These are phyloP conservation scores for Lanistes nyassanus DNA, from an alignment of 1,140 invertebrate species.

Conservation along the genomic window DNA sequence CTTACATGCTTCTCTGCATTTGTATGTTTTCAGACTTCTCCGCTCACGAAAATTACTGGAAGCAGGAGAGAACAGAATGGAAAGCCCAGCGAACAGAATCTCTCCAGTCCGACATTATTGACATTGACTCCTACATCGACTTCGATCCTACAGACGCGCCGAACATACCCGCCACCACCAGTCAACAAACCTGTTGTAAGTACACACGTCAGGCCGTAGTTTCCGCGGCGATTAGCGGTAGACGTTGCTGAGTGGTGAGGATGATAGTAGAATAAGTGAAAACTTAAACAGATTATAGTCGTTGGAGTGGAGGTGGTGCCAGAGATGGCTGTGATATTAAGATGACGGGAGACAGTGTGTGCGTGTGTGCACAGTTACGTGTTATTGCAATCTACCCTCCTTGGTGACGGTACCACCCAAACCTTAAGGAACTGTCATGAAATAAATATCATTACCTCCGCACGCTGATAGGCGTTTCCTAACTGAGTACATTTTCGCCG, in stretches of 20 bases:
- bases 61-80: constrained; percentile 17
- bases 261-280: constrained; percentile 9
- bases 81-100: constrained; percentile 23
- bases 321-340: neutral
- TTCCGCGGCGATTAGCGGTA: too few species aligned
- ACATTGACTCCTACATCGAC: constrained; percentile 29
- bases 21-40: neutral
- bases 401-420: too few species aligned
- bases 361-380: too few species aligned
- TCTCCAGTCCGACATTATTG: constrained; percentile 24
- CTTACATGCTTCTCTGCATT: neutral
- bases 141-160: constrained; percentile 29
- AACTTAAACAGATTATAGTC: too few species aligned
- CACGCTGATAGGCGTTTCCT: too few species aligned
- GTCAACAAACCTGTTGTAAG: constrained; percentile 4
- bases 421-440: too few species aligned
- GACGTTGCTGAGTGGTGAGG: too few species aligned
- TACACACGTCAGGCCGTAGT: neutral
- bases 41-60: constrained; percentile 7
- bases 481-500: too few species aligned
- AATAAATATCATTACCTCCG: too few species aligned
- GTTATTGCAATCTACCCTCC: too few species aligned
- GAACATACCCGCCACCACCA: constrained; percentile 2
- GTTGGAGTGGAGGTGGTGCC: constrained; percentile 6
- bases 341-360: too few species aligned